Conservation (phyloP, 1,140 invertebrate genomes). For the Ostrea edulis region DNA sequence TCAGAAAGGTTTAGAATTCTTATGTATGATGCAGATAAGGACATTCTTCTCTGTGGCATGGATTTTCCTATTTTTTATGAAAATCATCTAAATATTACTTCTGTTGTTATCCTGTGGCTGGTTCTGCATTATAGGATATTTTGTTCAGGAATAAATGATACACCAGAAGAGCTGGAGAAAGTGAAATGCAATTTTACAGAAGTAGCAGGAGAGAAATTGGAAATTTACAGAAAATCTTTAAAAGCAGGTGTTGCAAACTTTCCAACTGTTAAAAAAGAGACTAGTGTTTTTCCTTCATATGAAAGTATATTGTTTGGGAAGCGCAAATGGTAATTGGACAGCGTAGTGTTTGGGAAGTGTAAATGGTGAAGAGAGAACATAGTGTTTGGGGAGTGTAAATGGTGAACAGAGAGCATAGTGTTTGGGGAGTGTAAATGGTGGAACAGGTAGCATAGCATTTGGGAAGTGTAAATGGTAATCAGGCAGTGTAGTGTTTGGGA, state of each 20-base stretch:
- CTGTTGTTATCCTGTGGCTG: constrained; percentile 21
- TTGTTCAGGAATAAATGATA: constrained; percentile 30
- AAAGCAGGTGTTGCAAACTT: not conserved
- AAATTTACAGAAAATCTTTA: not conserved
- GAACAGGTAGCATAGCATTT: no score
- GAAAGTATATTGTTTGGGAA: not conserved
- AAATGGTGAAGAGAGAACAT: no score
- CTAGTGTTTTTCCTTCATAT: constrained; percentile 32
- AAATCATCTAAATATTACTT: constrained; percentile 1
- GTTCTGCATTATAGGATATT: constrained; percentile 22
- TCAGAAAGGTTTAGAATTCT: not conserved
- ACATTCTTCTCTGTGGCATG: constrained; percentile 8
- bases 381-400: no score
- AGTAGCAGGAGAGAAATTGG: not conserved
- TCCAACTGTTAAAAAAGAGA: not conserved
- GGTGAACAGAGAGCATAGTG: no score
- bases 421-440: no score
- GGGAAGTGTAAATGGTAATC: no score
- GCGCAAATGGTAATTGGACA: not conserved
- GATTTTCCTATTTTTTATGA: not conserved
- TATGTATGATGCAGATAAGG: constrained; percentile 36
- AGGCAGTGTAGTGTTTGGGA: no score
- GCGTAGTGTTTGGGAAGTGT: no score
- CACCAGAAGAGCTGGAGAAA: not conserved
- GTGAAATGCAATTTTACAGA: not conserved